phyloP scores from a whole-genome alignment of 2,888 invertebrate genomes.

The Celastrina argiolus region DNA sequence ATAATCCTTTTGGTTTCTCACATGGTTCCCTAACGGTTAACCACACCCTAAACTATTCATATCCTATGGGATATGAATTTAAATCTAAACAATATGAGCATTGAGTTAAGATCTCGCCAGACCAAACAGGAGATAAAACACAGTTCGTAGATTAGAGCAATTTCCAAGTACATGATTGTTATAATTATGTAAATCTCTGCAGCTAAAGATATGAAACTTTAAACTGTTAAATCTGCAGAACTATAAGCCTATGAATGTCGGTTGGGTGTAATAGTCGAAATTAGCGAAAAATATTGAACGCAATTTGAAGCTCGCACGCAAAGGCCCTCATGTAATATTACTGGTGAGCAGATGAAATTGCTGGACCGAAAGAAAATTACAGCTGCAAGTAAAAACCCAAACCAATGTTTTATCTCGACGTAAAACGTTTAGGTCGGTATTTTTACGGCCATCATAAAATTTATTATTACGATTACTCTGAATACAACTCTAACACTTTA shows the following conservation, averaged over 20 bases:
- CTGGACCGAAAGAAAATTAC: constrained; percentile 24
- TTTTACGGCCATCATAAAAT: constrained; percentile 17
- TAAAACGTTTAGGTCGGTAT: constrained; percentile 19
- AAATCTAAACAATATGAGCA: constrained; percentile 14
- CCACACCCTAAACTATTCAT: constrained; percentile 40
- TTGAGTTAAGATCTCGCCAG: constrained; percentile 9
- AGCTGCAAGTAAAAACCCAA: constrained; percentile 20
- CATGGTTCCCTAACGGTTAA: constrained; percentile 82
- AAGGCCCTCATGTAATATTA: constrained; percentile 23
- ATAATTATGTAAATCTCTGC: not conserved
- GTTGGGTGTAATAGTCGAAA: not conserved
- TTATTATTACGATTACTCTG: constrained; percentile 12
- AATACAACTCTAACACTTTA: not conserved
- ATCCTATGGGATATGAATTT: constrained; percentile 16
- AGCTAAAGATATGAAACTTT: not conserved
- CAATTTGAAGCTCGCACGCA: constrained; percentile 15
- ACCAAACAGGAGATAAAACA: constrained; percentile 32
- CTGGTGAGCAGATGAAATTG: constrained; percentile 16
- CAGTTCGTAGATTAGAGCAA: not conserved
- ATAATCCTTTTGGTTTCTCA: constrained; percentile 79
- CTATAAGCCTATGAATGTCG: not conserved
- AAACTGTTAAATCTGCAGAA: not conserved
- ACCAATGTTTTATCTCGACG: constrained; percentile 20
- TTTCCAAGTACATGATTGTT: not conserved
- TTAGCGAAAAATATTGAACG: constrained; percentile 12